These are phyloP conservation scores for Lissonota sp. DNA, from an alignment of 2,888 invertebrate species.

Conservation along the genomic window DNA sequence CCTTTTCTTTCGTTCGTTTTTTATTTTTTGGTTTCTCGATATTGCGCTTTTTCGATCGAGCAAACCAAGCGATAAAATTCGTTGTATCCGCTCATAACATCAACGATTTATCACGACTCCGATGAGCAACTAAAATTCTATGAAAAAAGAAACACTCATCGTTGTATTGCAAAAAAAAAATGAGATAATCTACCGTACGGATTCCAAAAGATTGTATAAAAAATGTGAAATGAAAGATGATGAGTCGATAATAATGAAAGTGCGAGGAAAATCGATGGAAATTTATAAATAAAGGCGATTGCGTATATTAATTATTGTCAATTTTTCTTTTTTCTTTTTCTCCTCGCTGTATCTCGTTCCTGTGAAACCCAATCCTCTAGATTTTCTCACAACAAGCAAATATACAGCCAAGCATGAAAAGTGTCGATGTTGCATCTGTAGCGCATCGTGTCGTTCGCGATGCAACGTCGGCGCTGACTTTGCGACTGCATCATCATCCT, in stretches of 20 bases:
- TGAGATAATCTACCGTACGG: neutral
- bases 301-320: constrained; percentile 5
- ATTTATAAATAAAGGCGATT: constrained; percentile 38
- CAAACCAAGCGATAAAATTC: neutral
- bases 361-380: constrained; percentile 47
- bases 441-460: constrained; percentile 42
- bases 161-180: neutral
- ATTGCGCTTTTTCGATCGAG: constrained; percentile 18
- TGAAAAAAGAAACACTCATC: neutral
- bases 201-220: neutral
- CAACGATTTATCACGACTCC: too few species aligned
- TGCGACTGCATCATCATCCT: constrained; percentile 16
- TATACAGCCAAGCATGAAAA: constrained; percentile 13
- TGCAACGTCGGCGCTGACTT: constrained; percentile 34
- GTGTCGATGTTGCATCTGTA: constrained; percentile 42
- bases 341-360: constrained; percentile 18
- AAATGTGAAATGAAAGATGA: neutral
- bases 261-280: neutral
- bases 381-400: constrained; percentile 31
- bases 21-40: neutral
- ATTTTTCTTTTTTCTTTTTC: constrained; percentile 31
- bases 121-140: too few species aligned
- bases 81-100: too few species aligned
- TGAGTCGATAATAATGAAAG: neutral
- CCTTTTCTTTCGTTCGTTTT: too few species aligned